Conservation (phyloP, 2,888 invertebrate genomes). For the Ornithoptera priamus region DNA sequence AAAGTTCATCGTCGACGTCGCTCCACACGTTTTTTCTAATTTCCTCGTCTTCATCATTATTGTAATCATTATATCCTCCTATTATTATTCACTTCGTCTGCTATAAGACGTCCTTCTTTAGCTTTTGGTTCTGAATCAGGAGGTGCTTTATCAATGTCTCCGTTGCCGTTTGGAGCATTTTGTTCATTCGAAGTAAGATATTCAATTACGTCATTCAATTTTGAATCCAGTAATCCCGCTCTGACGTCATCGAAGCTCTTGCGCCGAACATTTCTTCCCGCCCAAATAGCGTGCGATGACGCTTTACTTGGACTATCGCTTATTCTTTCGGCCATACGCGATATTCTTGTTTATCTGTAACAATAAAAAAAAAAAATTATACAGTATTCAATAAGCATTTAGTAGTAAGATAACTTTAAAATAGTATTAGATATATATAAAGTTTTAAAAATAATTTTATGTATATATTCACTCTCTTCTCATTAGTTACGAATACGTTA, state of each 20-base stretch:
- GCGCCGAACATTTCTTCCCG: constrained; percentile 55
- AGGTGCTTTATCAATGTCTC: constrained; percentile 34
- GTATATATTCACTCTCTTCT: too few relatives aligned
- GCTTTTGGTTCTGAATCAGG: constrained; percentile 19
- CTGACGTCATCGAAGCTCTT: constrained; percentile 31
- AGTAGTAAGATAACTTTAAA: too few relatives aligned
- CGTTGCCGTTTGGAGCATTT: constrained; percentile 43
- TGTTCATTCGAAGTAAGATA: constrained; percentile 38
- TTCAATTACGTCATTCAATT: constrained; percentile 29
- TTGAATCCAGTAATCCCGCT: constrained; percentile 26
- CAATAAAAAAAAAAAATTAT: constrained; percentile 44
- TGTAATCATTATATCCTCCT: constrained; percentile 45
- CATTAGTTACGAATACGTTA: too few relatives aligned
- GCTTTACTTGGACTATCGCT: constrained; percentile 66
- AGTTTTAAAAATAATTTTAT: too few relatives aligned
- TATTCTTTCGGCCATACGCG: constrained; percentile 75
- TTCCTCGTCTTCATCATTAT: constrained; percentile 57
- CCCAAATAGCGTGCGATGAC: constrained; percentile 73
- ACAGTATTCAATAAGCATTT: too few relatives aligned
- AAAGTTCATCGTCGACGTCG: constrained; percentile 74
- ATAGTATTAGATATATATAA: too few relatives aligned
- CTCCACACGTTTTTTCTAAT: constrained; percentile 73
- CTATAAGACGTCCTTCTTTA: constrained; percentile 55
- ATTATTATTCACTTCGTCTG: constrained; percentile 45
- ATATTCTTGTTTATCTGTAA: constrained; percentile 71